These are phyloP conservation scores for Galerucella pusilla DNA, from an alignment of 2,888 invertebrate species.

Conservation along the genomic window DNA sequence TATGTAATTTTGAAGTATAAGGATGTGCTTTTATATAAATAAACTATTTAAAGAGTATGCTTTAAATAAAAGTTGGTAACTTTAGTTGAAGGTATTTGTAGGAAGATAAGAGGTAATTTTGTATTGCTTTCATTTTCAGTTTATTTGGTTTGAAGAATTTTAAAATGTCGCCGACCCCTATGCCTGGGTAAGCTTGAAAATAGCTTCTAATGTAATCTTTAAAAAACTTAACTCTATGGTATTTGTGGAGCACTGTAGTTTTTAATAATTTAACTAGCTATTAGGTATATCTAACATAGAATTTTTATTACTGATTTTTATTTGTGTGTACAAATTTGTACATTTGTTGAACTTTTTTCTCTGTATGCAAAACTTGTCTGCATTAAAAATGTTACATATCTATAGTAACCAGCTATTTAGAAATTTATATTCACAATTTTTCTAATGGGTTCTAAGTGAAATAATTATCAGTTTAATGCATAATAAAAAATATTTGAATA, in stretches of 20 bases:
- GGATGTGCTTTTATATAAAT: slow-evolving; percentile 1
- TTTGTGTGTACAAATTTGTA: not conserved
- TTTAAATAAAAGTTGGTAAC: slow-evolving; percentile 8
- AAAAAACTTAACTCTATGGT: slow-evolving; percentile 16
- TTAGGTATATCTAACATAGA: not conserved
- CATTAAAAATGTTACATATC: not conserved
- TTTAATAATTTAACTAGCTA: slow-evolving; percentile 17
- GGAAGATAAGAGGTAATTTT: slow-evolving; percentile 14
- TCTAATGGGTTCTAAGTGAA: no score
- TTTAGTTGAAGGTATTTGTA: slow-evolving; percentile 18
- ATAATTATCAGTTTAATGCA: no score
- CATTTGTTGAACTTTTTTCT: not conserved
- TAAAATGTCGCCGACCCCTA: slow-evolving; percentile 65
- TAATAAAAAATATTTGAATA: no score
- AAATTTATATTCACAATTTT: no score
- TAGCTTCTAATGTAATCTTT: slow-evolving; percentile 7
- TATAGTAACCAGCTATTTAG: not conserved
- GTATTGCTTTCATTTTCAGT: slow-evolving; percentile 50
- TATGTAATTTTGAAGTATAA: not conserved
- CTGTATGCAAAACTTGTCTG: not conserved
- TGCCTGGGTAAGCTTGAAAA: slow-evolving; percentile 63
- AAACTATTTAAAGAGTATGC: not conserved
- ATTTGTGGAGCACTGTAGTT: slow-evolving; percentile 14
- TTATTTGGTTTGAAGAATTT: slow-evolving; percentile 50
- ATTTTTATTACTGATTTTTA: not conserved